phyloP scores from a whole-genome alignment of 1,140 invertebrate species.

The Zophobas atratus region DNA sequence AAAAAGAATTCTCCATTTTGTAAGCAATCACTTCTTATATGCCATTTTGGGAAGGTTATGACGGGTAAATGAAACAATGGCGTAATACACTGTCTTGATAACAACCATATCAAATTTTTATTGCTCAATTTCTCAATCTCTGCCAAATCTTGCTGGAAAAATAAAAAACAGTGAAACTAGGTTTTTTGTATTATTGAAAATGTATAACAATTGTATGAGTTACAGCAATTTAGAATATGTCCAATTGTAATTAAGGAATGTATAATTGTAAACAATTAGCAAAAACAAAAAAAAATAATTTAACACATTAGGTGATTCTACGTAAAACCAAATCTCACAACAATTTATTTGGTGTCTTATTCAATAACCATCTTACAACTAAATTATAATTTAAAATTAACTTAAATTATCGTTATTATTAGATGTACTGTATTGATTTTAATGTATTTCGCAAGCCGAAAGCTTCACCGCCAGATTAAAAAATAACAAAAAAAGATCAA shows the following conservation, averaged over 20 bases:
- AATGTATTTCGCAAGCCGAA: slow-evolving; percentile 11
- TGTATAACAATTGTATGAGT: slow-evolving; percentile 44
- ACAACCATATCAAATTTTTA: neutral
- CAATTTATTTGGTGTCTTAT: slow-evolving; percentile 49
- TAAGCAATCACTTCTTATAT: too few species aligned
- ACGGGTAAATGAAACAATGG: too few species aligned
- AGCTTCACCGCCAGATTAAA: slow-evolving; percentile 9
- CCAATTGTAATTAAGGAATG: slow-evolving; percentile 42
- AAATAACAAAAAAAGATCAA: slow-evolving; percentile 22
- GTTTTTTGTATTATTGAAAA: slow-evolving; percentile 43
- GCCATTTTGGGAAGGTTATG: too few species aligned
- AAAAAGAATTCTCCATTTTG: too few species aligned
- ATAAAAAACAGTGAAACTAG: slow-evolving; percentile 42
- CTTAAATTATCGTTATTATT: slow-evolving; percentile 32
- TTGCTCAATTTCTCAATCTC: neutral
- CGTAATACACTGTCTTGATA: neutral
- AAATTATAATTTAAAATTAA: slow-evolving; percentile 48
- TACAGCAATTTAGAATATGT: slow-evolving; percentile 41
- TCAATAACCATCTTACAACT: slow-evolving; percentile 44
- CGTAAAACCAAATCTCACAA: slow-evolving; percentile 41
- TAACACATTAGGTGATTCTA: slow-evolving; percentile 31
- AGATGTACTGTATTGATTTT: slow-evolving; percentile 16
- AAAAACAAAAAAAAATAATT: slow-evolving; percentile 30
- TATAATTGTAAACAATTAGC: slow-evolving; percentile 37
- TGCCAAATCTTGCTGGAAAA: neutral